Base-by-base conservation (phyloP, 2,888 invertebrate genomes). In the Drosophila siamana region DNA sequence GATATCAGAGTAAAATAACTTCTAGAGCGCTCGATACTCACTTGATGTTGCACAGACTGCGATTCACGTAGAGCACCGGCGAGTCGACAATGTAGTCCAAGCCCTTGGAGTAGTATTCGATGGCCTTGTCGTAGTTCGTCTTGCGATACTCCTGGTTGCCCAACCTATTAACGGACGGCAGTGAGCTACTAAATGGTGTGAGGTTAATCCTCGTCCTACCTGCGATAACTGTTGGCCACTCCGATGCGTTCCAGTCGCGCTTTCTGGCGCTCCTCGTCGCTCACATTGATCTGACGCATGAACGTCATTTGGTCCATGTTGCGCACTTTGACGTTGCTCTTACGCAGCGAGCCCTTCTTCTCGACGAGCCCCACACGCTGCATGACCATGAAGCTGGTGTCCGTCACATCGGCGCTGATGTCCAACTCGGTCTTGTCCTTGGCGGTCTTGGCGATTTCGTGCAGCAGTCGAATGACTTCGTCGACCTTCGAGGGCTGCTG, bases 141-240 rank as follows among this genome's bases (percentile, higher is more conserved):
- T 48, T 67, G 0, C 82, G 67, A 38, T 33, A 80, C 48, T 84
- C 82, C 0, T 26, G 44, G n/a, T 84, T 80, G 22, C 73, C 80
- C 36, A 78, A 19, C 19, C 19, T 19, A 19, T 19, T 3, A 19
- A 3, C 19, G 3, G 3, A 19, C 1, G 1, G 19, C 19, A 19
- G 19, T 19, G 1, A 19, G 19, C 19, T 2, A 19, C 19, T 19
- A 19, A 19, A 19, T 19, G 19, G 19, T 19, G 19, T 19, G 19
- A 19, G 19, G 19, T 19, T n/a, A n/a, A n/a, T n/a, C 2, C 19
- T 19, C 3, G 19, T 8, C 1, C 40, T 26, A 83, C 81, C 66
- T 73, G 43, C 86, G 78, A 41, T 60, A 83, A 33, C 60, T 78
- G 0, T 52, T 73, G 1, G 81, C 86, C 0, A 69, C 36, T 1